Percentiles rank a stretch among this genome's conserved stretches.
phyloP scores from a whole-genome alignment of 2,797 vertebrate genomes.

The Masticophis lateralis region DNA sequence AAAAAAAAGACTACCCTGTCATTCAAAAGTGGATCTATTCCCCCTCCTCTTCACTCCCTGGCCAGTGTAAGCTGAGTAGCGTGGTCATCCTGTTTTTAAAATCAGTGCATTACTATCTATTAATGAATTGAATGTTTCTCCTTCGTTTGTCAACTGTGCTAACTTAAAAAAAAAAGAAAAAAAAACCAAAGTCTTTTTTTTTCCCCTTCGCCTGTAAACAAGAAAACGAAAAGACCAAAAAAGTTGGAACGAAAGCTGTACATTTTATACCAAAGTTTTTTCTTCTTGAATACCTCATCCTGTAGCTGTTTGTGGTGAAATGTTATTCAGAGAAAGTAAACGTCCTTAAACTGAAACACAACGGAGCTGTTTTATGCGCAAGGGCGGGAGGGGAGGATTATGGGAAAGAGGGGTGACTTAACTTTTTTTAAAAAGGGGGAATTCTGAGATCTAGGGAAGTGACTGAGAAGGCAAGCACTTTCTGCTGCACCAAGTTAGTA shows the following conservation, averaged over 20 bases:
- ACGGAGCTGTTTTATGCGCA: neutral
- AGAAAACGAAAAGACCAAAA: constrained; percentile 4
- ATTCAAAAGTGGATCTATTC: neutral
- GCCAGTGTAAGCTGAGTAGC: constrained; percentile 8
- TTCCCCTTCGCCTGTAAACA: neutral
- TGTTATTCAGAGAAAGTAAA: constrained; percentile 39
- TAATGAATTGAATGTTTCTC: constrained; percentile 39
- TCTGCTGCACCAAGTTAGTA: too few relatives aligned
- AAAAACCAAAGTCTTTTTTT: constrained; percentile 22
- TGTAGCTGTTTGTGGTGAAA: constrained; percentile 41
- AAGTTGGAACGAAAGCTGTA: constrained; percentile 2
- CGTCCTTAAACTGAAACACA: constrained; percentile 10
- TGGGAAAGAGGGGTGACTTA: neutral
- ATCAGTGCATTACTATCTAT: constrained; percentile 34
- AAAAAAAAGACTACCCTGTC: neutral
- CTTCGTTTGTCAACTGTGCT: constrained; percentile 32
- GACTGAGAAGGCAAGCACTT: neutral
- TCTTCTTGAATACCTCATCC: constrained; percentile 36
- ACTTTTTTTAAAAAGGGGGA: too few relatives aligned
- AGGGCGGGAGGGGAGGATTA: neutral
- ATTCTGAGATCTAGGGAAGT: neutral
- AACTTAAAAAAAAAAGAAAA: neutral
- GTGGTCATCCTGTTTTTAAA: constrained; percentile 18
- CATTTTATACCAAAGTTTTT: constrained; percentile 41
- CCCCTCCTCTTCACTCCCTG: neutral